Evolutionary conservation across 1,140 invertebrate genomes (phyloP), one percentile per base, ranked within the genome.

Genomic region (Latrodectus geometricus): DNA sequence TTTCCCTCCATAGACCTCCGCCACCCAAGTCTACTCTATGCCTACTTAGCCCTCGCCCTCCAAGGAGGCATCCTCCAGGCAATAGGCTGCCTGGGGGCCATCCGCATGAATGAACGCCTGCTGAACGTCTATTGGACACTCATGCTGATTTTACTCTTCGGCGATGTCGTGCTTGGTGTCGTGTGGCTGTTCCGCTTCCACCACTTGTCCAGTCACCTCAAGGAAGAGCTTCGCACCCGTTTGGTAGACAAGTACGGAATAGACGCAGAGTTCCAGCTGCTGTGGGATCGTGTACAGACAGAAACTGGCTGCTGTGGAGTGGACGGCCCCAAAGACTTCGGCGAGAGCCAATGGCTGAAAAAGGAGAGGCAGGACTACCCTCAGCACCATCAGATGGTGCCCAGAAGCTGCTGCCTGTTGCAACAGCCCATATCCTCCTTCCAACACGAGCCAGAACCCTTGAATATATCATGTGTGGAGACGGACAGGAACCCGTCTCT

Each of bases 81-180:
- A 3, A 92, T 96, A 14, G 96, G 96, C 85, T 96, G 95, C 90
- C 91, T 96, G 0, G 96, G 95, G 9, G 96, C 96, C 5, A 90
- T 95, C 69, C 79, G 95, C 77, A 94, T 97, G 72, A 96, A 94
- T 89, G 95, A 96, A 88, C 93, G 94, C 56, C 93, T 97, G 35
- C 93, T 97, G 9, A 95, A 96, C 92, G 93, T 94, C 84, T 97
- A 97, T 89, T 97, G 95, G 95, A 91, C 96, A n/a, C 92, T 96
- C 5, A 91, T 97, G 73, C 91, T 97, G 1, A 93, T 94, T 9
- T 92, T 97, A 3, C 92, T 97, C 9, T 94, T 96, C 88, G 96
- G 96, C 48, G 96, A 97, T 93, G 94, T 94, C 0, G 93, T 96
- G 5, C 93, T 97, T 52, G 96, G 96, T 17, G 93, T 96, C n/a